phyloP scores from a whole-genome alignment of 2,888 invertebrate genomes.

The Drosophila setosimentum region DNA sequence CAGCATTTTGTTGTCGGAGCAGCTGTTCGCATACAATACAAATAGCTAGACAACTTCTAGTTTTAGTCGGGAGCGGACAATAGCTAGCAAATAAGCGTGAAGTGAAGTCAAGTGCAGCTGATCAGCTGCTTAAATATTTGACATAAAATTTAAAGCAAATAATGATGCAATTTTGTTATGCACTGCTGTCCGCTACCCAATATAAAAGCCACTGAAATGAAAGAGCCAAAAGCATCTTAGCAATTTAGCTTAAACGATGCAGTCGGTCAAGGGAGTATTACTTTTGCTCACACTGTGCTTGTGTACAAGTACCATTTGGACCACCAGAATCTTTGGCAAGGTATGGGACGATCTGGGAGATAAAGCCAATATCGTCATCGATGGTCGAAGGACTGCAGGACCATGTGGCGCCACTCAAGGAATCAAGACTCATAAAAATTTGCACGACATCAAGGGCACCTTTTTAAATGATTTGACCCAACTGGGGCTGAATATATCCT shows the following conservation, averaged over 20 bases:
- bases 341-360: conserved; percentile 15
- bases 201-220: conserved; percentile 25
- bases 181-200: background rate
- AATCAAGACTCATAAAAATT: background rate
- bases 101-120: background rate
- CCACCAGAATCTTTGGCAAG: conserved; percentile 1
- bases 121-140: conserved; percentile 35
- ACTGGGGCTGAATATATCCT: conserved; percentile 7
- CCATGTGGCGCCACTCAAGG: conserved; percentile 8
- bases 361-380: conserved; percentile 15
- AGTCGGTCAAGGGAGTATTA: conserved; percentile 19
- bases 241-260: conserved; percentile 19
- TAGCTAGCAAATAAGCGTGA: conserved; percentile 12
- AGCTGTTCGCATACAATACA: conserved; percentile 12
- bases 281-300: conserved; percentile 20
- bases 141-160: conserved; percentile 1
- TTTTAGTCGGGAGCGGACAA: conserved; percentile 7
- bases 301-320: conserved; percentile 15
- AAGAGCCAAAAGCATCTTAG: background rate
- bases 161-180: background rate
- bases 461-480: background rate
- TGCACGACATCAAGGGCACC: background rate
- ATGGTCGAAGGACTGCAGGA: conserved; percentile 2
- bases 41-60: background rate
- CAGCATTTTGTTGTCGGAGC: background rate